phyloP scores from a whole-genome alignment of 2,888 invertebrate species.

The Amphiduros pacificus region DNA sequence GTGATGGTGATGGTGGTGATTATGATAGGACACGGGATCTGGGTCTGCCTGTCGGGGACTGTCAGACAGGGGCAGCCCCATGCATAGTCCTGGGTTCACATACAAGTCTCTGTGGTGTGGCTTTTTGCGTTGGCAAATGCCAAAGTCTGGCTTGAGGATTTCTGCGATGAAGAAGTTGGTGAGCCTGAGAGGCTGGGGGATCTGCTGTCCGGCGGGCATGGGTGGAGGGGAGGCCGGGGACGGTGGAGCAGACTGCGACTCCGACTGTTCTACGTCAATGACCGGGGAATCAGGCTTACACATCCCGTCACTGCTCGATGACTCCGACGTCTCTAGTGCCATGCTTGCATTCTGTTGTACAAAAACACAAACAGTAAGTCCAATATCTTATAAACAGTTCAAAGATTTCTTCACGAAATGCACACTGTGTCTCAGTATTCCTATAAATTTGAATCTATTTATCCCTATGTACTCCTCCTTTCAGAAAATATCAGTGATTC shows the following conservation, averaged over 20 bases:
- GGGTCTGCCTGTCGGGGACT: neutral
- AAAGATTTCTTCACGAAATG: no score
- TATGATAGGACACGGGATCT: neutral
- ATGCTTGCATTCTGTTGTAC: neutral
- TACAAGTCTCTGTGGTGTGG: neutral
- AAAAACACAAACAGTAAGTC: no score
- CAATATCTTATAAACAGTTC: no score
- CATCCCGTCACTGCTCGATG: neutral
- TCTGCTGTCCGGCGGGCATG: neutral
- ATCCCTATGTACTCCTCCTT: no score
- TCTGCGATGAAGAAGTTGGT: conserved; percentile 51
- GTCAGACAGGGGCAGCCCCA: conserved; percentile 3
- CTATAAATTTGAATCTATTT: no score
- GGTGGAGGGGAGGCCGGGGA: neutral
- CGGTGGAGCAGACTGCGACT: neutral
- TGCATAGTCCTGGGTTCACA: neutral
- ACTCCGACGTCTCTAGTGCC: neutral
- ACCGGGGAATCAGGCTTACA: no score
- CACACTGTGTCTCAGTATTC: no score
- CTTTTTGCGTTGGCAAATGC: conserved; percentile 24
- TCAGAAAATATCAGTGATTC: no score
- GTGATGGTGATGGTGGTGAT: neutral
- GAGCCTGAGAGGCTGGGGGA: conserved; percentile 16
- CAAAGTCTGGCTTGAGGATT: conserved; percentile 51
- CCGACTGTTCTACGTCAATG: neutral